Evolutionary conservation across 2,888 invertebrate species (phyloP).

Genomic region (Ophioninae sp.): DNA sequence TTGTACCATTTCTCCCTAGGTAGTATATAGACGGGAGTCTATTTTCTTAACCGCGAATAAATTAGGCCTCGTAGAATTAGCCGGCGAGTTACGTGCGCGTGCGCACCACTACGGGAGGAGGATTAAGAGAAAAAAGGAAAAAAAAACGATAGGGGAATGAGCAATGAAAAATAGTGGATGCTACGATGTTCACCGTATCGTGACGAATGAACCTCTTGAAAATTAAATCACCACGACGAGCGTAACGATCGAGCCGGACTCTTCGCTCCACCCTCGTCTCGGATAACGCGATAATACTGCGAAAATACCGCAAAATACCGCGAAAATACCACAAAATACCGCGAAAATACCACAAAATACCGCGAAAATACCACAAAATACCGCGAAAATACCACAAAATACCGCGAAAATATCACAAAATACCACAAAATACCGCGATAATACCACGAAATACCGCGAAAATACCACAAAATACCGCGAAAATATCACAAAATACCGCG

Average conservation of each 20-base stretch:
- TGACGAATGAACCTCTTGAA: conserved; percentile 54
- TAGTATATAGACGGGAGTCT: conserved; percentile 13
- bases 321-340: no score
- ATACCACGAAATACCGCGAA: no score
- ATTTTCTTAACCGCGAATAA: conserved; percentile 40
- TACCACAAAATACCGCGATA: no score
- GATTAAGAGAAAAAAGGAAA: not conserved
- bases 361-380: no score
- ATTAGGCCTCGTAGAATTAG: conserved; percentile 49
- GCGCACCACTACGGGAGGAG: not conserved
- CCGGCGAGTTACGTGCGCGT: conserved; percentile 18
- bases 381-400: no score
- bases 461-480: no score
- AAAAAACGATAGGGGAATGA: not conserved
- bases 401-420: no score
- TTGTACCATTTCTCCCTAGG: conserved; percentile 57
- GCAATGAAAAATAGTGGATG: not conserved
- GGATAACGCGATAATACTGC: not conserved
- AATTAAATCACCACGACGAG: conserved; percentile 55
- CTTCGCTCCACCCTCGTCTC: not conserved
- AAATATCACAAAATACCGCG: no score
- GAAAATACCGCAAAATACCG: no score
- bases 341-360: no score
- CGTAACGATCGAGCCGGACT: conserved; percentile 38
- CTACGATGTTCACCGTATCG: conserved; percentile 15